These are phyloP conservation scores for Spodoptera picta DNA, from an alignment of 2,888 invertebrate species.

Conservation along the genomic window DNA sequence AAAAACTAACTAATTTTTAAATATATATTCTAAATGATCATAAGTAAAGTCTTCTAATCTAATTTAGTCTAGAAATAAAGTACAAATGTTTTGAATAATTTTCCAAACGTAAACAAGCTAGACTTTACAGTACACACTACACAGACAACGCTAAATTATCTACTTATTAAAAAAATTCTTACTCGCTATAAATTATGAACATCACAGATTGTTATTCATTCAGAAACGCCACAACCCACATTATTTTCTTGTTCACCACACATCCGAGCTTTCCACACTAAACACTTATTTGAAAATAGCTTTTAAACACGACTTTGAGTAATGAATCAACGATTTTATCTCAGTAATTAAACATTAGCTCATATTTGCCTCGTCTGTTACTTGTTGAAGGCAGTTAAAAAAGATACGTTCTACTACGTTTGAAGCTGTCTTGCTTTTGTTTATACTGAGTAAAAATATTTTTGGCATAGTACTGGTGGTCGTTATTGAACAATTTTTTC, in stretches of 20 bases:
- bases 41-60: too few species aligned
- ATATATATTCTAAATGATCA: too few species aligned
- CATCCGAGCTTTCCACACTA: constrained; percentile 31
- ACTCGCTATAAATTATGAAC: constrained; percentile 31
- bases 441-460: constrained; percentile 74
- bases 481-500: constrained; percentile 72
- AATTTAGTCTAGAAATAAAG: too few species aligned
- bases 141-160: constrained; percentile 10
- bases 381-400: constrained; percentile 48
- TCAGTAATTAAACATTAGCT: constrained; percentile 40
- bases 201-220: constrained; percentile 42
- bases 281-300: constrained; percentile 48
- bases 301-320: constrained; percentile 31
- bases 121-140: neutral
- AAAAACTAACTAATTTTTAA: too few species aligned
- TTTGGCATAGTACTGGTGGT: constrained; percentile 72
- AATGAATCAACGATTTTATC: constrained; percentile 54
- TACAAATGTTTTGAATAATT: too few species aligned
- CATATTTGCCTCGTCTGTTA: constrained; percentile 37
- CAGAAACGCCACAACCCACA: constrained; percentile 18
- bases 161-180: constrained; percentile 19
- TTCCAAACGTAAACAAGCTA: neutral
- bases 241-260: constrained; percentile 26
- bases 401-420: constrained; percentile 50
- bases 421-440: constrained; percentile 66